Percentiles rank a stretch among this genome's conserved stretches.
phyloP scores from a whole-genome alignment of 92 coral and sea anemone species.

The Zoanthus sansibaricus region DNA sequence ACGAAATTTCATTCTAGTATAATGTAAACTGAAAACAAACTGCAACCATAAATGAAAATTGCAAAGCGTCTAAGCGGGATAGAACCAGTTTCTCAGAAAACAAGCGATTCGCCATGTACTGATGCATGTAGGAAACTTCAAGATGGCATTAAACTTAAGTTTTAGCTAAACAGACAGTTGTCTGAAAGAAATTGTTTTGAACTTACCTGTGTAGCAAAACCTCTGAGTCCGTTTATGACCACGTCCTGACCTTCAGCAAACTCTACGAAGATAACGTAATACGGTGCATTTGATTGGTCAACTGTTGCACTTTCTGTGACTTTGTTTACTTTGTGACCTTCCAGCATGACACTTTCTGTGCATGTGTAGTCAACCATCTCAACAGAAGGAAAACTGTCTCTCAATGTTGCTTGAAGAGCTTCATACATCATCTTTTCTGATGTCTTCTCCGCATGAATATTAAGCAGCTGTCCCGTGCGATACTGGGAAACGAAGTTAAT shows the following conservation, averaged over 20 bases:
- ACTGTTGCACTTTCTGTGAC: background rate
- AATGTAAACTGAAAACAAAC: too few relatives aligned
- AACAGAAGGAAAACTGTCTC: slow-evolving; percentile 26
- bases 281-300: background rate
- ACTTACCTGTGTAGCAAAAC: background rate
- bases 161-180: too few relatives aligned
- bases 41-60: too few relatives aligned
- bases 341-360: slow-evolving; percentile 63
- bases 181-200: background rate
- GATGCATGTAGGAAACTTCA: too few relatives aligned
- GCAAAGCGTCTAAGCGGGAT: too few relatives aligned
- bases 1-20: too few relatives aligned
- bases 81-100: too few relatives aligned
- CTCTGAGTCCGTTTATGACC: background rate
- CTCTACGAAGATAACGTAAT: slow-evolving; percentile 3
- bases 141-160: too few relatives aligned
- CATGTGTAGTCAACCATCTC: slow-evolving; percentile 63
- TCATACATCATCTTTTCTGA: slow-evolving; percentile 50
- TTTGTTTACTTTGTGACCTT: background rate
- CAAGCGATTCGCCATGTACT: too few relatives aligned
- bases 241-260: background rate
- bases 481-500: slow-evolving; percentile 16
- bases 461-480: slow-evolving; percentile 62
- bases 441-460: slow-evolving; percentile 56
- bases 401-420: slow-evolving; percentile 40